These are phyloP conservation scores for Anguilla obscura DNA, from an alignment of 2,797 vertebrate species.

Conservation along the genomic window DNA sequence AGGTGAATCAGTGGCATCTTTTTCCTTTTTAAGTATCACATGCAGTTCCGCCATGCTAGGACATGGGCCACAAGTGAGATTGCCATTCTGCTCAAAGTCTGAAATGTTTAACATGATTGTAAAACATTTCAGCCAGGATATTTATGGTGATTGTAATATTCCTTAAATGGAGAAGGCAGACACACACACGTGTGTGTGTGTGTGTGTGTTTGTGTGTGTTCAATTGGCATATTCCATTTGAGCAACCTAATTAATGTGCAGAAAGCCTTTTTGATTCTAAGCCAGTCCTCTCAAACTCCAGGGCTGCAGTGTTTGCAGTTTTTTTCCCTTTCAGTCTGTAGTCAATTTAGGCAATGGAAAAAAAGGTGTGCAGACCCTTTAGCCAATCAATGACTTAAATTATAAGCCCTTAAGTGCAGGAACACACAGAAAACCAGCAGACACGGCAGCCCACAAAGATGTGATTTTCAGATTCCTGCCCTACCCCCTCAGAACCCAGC, in stretches of 20 bases:
- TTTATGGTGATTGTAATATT: background rate
- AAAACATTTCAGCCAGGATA: background rate
- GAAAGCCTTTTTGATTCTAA: conserved; percentile 1
- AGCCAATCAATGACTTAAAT: background rate
- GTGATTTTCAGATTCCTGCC: background rate
- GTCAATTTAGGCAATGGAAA: background rate
- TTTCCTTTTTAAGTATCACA: background rate
- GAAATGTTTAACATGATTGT: background rate
- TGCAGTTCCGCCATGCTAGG: background rate
- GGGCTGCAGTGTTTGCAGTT: background rate
- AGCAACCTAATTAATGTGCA: background rate
- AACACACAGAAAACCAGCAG: background rate
- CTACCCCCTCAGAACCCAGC: background rate
- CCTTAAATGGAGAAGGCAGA: background rate
- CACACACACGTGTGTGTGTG: background rate
- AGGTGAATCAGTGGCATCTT: background rate
- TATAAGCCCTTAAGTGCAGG: background rate
- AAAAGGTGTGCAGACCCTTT: background rate
- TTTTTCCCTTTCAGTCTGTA: background rate
- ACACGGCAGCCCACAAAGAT: background rate
- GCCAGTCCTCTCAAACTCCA: background rate
- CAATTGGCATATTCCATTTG: background rate
- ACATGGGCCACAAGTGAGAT: background rate
- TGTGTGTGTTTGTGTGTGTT: background rate
- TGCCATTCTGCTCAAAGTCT: background rate